phyloP scores from a whole-genome alignment of 2,113 vertebrate genomes.

The Oreocharis arfaki region DNA sequence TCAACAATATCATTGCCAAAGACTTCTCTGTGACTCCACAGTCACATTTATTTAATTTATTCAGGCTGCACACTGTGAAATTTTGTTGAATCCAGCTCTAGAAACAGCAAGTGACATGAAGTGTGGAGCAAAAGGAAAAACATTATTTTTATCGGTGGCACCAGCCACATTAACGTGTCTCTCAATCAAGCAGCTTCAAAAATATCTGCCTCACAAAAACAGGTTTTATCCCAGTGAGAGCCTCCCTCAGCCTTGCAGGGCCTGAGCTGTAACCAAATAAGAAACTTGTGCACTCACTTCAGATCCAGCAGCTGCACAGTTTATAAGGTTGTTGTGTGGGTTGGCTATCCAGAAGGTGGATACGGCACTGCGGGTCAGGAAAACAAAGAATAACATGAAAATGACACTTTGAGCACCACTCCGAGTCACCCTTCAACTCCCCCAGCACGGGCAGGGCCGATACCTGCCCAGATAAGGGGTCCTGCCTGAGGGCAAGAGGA shows the following conservation, averaged over 20 bases:
- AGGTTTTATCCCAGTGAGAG: background rate
- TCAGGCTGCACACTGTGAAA: background rate
- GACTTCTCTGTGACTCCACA: background rate
- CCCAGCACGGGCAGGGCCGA: background rate
- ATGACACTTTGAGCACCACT: background rate
- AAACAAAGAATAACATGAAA: background rate
- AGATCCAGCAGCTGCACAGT: slow-evolving; percentile 93
- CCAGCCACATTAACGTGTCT: background rate
- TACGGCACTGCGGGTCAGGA: slow-evolving; percentile 78
- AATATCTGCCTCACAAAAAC: background rate
- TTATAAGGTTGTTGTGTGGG: slow-evolving; percentile 95
- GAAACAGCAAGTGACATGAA: slow-evolving; percentile 20
- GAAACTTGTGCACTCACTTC: slow-evolving; percentile 78
- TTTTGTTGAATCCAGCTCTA: background rate
- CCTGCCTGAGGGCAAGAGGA: background rate
- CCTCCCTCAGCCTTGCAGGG: background rate
- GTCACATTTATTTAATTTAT: slow-evolving; percentile 33
- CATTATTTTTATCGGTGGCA: background rate
- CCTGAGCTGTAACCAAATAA: background rate
- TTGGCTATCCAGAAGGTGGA: slow-evolving; percentile 99
- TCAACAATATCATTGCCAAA: background rate
- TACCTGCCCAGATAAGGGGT: background rate
- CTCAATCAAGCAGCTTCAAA: background rate
- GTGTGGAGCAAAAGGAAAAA: background rate
- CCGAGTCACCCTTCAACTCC: background rate